Conservation (phyloP, 2,113 vertebrate genomes). For the Lutjanus erythropterus region DNA sequence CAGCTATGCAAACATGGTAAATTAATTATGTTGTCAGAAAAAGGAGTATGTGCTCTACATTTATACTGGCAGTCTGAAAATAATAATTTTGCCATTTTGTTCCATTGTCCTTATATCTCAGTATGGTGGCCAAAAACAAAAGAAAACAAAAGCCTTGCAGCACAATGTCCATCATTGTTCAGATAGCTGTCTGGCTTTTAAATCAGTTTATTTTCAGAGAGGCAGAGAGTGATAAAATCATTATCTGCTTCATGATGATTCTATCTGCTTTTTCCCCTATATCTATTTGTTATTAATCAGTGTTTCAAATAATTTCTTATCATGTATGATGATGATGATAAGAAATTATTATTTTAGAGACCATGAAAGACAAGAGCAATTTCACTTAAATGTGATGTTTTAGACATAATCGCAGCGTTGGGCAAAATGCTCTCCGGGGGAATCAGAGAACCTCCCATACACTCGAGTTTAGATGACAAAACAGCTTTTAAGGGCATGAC, state of each 20-base stretch:
- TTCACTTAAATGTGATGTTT: background rate
- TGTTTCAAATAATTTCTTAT: constrained; percentile 17
- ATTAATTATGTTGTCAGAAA: background rate
- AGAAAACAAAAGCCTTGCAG: background rate
- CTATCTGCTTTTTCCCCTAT: background rate
- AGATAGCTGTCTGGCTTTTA: background rate
- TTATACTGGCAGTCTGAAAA: constrained; percentile 8
- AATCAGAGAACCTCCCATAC: background rate
- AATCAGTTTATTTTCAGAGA: constrained; percentile 16
- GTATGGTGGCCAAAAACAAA: background rate
- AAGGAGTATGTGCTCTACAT: background rate
- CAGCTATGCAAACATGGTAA: background rate
- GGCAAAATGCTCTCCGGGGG: background rate
- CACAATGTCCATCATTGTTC: background rate
- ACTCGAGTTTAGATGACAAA: background rate
- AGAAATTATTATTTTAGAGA: background rate
- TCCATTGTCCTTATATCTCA: constrained; percentile 7
- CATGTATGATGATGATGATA: background rate
- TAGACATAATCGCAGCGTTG: background rate
- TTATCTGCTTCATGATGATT: constrained; percentile 24
- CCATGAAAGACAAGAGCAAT: background rate
- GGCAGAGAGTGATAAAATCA: constrained; percentile 14
- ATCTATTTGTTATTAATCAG: constrained; percentile 1
- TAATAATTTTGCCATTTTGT: constrained; percentile 4
- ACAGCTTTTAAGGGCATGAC: too few species aligned